Evolutionary conservation across 2,797 vertebrate species (phyloP).

Genomic region (Poeciliopsis infans): DNA sequence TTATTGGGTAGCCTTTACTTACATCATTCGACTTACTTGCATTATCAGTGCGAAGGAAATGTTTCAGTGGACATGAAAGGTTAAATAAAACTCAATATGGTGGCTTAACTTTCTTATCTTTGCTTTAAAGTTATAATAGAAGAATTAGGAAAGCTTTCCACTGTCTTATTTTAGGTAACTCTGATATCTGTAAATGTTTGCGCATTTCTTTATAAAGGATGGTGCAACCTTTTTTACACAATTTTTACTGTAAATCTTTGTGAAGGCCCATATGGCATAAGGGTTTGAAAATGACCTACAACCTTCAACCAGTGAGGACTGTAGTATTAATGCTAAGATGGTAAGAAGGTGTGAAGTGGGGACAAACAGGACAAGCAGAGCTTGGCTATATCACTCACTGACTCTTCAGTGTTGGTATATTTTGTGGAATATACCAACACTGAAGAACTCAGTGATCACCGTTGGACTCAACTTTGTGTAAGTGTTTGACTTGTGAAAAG

Average conservation of each 20-base stretch:
- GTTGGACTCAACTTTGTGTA: neutral
- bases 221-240: neutral
- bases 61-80: neutral
- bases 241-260: neutral
- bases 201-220: neutral
- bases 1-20: constrained; percentile 45
- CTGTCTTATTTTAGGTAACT: neutral
- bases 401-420: neutral
- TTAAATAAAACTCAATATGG: neutral
- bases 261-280: neutral
- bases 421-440: neutral
- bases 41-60: constrained; percentile 27
- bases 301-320: neutral
- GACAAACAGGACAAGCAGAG: neutral
- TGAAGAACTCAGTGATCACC: neutral
- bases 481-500: neutral
- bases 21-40: constrained; percentile 3
- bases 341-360: neutral
- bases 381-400: neutral
- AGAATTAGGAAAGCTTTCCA: neutral
- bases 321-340: neutral
- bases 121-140: neutral
- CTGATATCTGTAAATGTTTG: neutral
- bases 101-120: neutral
- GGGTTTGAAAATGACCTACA: neutral